These are phyloP conservation scores for Zootermopsis nevadensis DNA, from an alignment of 2,888 invertebrate genomes.

Conservation along the genomic window DNA sequence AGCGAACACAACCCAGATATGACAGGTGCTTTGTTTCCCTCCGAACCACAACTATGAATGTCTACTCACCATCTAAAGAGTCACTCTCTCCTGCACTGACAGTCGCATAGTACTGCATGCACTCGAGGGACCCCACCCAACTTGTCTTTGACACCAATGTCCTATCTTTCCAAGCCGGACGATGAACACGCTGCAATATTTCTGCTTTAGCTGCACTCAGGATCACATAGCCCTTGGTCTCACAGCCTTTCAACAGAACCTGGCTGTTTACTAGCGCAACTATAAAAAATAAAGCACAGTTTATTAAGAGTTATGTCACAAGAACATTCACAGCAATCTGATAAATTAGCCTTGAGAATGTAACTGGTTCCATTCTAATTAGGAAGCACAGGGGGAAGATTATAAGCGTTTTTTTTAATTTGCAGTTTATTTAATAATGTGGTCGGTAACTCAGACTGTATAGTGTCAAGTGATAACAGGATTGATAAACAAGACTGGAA, in stretches of 20 bases:
- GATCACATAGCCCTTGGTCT: constrained; percentile 97
- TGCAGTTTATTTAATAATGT: no score
- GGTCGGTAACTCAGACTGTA: no score
- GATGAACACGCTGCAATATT: constrained; percentile 88
- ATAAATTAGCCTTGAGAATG: no score
- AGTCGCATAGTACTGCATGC: constrained; percentile 99
- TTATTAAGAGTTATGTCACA: no score
- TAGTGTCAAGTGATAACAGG: no score
- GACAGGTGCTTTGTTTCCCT: neutral
- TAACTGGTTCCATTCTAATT: no score
- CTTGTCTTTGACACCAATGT: constrained; percentile 93
- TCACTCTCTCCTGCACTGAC: constrained; percentile 85
- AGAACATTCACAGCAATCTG: no score
- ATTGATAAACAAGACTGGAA: no score
- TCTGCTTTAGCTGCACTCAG: constrained; percentile 96
- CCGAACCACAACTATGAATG: neutral
- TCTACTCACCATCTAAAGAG: constrained; percentile 67
- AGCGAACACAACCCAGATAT: no score
- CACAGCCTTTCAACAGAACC: constrained; percentile 94
- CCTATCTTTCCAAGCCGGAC: constrained; percentile 88
- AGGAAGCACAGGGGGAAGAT: no score
- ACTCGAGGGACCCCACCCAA: constrained; percentile 94
- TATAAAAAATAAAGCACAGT: constrained; percentile 58
- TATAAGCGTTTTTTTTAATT: no score
- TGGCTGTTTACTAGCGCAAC: constrained; percentile 94